These are phyloP conservation scores for Peromyscus polionotus DNA, from an alignment of 2,113 vertebrate species.

Conservation along the genomic window DNA sequence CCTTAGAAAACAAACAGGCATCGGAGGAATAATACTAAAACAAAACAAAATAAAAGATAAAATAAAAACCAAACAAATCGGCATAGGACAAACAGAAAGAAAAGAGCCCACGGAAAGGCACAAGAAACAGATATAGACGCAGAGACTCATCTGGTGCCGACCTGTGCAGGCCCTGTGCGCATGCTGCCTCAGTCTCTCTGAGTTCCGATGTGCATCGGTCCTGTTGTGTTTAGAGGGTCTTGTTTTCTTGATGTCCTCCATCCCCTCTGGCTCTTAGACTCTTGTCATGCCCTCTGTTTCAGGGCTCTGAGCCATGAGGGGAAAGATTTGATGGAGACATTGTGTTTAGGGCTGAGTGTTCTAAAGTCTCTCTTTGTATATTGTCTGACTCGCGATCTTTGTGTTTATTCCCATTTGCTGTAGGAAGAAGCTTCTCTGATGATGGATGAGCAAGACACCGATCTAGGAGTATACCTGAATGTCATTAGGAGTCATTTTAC, in stretches of 20 bases:
- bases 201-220: background rate
- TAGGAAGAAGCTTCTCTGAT: no score
- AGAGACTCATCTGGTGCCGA: background rate
- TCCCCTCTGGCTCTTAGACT: background rate
- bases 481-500: no score
- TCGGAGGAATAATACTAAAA: background rate
- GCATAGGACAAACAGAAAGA: background rate
- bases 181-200: background rate
- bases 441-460: no score
- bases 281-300: background rate
- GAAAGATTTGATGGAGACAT: background rate
- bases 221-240: background rate
- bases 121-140: no score
- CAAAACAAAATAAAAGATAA: background rate
- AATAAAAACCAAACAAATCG: background rate
- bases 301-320: background rate
- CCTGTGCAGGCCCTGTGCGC: background rate
- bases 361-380: background rate
- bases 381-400: no score
- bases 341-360: background rate
- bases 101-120: no score
- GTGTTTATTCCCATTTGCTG: no score
- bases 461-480: no score
- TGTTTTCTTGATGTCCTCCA: background rate
- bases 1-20: background rate